Base-by-base conservation (phyloP, 2,888 invertebrate genomes). In the Trileptium ribeirensis region DNA sequence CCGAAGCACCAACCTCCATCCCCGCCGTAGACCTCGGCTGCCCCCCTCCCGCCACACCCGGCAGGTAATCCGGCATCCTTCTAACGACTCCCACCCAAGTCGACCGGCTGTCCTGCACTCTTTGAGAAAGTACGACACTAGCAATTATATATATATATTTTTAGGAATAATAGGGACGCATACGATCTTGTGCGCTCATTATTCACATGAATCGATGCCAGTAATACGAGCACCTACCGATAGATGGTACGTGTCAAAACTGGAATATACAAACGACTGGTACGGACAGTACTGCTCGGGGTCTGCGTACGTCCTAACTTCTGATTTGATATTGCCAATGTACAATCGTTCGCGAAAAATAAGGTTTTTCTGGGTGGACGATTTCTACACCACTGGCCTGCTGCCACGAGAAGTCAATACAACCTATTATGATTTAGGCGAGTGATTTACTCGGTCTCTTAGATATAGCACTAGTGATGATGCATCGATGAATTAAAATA, bases 221-320 rank as follows among this genome's bases (percentile, higher is more conserved):
- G 89, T 89, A 24, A 85, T 89, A 79, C 84, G 89, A 33, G 86
- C 86, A 36, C 64, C 31, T 33, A 86, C 86, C 39, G 87, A 87
- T 79, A 89, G 89, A 83, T 89, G 89, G 89, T 89, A 87, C 84
- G 84, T 89, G n/a, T 86, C 89, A 0, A 84, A 84, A 77, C 82
- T 85, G 3, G 89, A 89, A 80, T 89, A 88, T 83, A 78, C 85
- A 1, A 85, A 85, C 1, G 88, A 89, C 67, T 86, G 84, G 78
- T 89, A 87, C 82, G 87, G 88, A 31, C 85, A 86, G 39, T 90
- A 90, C 84, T 90, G 90, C 84, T 89, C 89, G 0, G 89, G 90
- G 1, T 88, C 88, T 0, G 89, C 89, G 0, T 89, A 87, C 82
- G 81, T 89, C n/a, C 83, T 89, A 81, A 88, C 88, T 34, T 81